A percentile compares a stretch with the other conserved stretches of the same genome.
Evolutionary conservation across 2,113 vertebrate genomes (phyloP).

Genomic region (Anoura caudifer): DNA sequence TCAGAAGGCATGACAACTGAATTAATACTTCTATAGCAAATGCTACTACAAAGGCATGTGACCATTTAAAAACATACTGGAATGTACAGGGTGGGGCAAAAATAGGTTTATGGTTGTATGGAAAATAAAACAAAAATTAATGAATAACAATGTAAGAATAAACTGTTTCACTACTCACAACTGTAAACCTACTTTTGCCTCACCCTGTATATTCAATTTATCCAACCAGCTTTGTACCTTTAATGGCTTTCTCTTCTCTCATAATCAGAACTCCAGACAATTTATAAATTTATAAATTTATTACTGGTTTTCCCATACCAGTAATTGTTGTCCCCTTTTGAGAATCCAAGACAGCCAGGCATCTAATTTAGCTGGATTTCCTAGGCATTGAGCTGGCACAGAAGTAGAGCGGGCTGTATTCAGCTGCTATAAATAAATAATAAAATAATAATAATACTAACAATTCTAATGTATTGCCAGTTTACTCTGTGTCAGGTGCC

Average conservation of each 20-base stretch:
- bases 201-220: not conserved
- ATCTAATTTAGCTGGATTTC: not conserved
- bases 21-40: conserved; percentile 9
- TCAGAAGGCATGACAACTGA: conserved; percentile 46
- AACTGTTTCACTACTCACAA: not conserved
- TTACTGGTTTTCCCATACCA: not conserved
- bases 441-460: not conserved
- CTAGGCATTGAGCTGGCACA: not conserved
- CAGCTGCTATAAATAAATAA: not conserved
- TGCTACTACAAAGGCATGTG: not conserved
- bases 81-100: not conserved
- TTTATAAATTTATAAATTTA: too few species aligned
- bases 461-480: not conserved
- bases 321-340: not conserved
- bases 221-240: not conserved
- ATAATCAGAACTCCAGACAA: not conserved
- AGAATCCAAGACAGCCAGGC: not conserved
- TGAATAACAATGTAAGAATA: not conserved
- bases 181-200: not conserved
- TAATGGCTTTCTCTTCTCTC: not conserved
- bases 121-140: not conserved
- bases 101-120: not conserved
- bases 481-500: not conserved
- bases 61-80: not conserved
- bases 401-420: not conserved